Evolutionary conservation across 2,113 vertebrate species (phyloP).

Genomic region (Corvus cornix): DNA sequence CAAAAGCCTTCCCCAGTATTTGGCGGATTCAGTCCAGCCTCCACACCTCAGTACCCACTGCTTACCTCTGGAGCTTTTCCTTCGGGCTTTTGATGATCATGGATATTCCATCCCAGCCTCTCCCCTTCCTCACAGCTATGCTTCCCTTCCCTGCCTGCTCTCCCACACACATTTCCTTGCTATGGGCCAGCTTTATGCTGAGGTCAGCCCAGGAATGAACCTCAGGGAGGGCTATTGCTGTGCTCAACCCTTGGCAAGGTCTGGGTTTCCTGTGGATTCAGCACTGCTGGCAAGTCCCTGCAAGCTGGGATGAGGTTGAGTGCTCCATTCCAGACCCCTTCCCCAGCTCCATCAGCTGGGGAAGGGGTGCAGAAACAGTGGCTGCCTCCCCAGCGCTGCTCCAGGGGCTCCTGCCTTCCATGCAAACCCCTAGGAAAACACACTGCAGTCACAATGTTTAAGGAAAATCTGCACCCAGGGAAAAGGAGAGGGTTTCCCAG

Average conservation of each 20-base stretch:
- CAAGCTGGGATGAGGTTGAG: background rate
- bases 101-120: background rate
- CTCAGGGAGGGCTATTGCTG: background rate
- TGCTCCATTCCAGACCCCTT: background rate
- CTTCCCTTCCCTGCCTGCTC: background rate
- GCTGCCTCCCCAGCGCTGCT: background rate
- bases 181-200: background rate
- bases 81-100: rapidly evolving
- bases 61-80: background rate
- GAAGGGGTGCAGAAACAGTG: background rate
- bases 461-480: background rate
- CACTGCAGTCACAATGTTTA: background rate
- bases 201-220: background rate
- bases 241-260: background rate
- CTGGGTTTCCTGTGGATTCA: background rate
- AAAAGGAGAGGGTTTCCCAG: background rate
- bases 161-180: background rate
- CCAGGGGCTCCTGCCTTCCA: background rate
- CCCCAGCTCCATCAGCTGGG: background rate
- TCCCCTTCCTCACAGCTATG: background rate
- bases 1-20: rapidly evolving
- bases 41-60: background rate
- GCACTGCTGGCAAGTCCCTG: background rate
- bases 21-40: background rate
- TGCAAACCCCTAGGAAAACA: background rate